phyloP scores from a whole-genome alignment of 2,797 vertebrate species.

The Melanotaenia trifasciata region DNA sequence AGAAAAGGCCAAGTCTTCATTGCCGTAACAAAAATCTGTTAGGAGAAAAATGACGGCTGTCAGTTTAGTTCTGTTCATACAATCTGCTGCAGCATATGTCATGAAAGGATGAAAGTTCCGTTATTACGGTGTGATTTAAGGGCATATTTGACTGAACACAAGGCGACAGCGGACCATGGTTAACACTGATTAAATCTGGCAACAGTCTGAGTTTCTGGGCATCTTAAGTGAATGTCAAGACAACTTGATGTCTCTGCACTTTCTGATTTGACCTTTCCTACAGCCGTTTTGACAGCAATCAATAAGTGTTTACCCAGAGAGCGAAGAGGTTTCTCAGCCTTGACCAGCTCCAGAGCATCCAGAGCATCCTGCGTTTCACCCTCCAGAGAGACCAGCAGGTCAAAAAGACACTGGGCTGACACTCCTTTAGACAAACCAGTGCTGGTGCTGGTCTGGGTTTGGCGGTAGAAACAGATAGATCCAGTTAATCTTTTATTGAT shows the following conservation, averaged over 20 bases:
- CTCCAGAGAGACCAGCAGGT: constrained; percentile 95
- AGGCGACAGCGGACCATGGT: neutral
- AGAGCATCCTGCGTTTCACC: constrained; percentile 92
- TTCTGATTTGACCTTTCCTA: neutral
- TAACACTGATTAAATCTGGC: neutral
- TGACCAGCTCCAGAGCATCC: constrained; percentile 95
- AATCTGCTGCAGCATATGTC: neutral
- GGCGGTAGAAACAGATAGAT: neutral
- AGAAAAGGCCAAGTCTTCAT: constrained; percentile 96
- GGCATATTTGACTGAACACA: constrained; percentile 3
- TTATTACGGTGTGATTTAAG: neutral
- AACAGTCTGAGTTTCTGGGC: constrained; percentile 5
- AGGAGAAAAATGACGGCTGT: neutral
- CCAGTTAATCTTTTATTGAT: neutral
- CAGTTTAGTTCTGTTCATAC: no score
- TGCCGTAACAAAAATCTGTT: constrained; percentile 98
- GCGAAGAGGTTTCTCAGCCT: constrained; percentile 96
- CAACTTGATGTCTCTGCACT: neutral
- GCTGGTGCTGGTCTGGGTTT: constrained; percentile 82
- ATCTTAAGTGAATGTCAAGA: neutral
- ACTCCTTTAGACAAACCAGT: constrained; percentile 92
- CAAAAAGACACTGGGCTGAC: constrained; percentile 96
- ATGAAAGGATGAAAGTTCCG: neutral
- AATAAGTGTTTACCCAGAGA: constrained; percentile 88
- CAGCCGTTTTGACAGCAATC: neutral